Base-by-base conservation (phyloP, 2,888 invertebrate genomes). In the Drosophila yooni region DNA sequence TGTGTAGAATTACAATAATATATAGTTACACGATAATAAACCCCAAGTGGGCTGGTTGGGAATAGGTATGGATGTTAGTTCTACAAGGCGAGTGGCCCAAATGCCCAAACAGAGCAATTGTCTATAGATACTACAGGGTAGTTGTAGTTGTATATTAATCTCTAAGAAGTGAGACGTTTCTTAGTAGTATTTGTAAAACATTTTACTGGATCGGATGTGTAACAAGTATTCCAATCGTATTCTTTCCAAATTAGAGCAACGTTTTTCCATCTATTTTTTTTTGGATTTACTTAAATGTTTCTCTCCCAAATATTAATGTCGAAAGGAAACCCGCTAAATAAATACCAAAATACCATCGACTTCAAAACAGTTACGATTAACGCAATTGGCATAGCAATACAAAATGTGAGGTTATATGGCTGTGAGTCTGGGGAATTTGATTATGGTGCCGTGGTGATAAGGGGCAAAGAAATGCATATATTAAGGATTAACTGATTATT, bases 381-480 rank as follows among this genome's bases (percentile, higher is more conserved):
- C 46, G 46, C 46, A 46, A 46, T 21, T 46, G 3, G 4, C 11
- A 21, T 11, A 53, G 11, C 25, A 51, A 13, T 50, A 34, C 21
- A 50, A 65, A 62, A 46, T 54, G 40, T 70, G 59, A 46, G 61
- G 15, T 65, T 52, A 57, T 50, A 27, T 69, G 36, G 15, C 48
- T 50, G 34, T 43, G 51, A 50, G n/a, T 38, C 27, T 31, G 27
- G 40, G 48, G 48, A 21, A 36, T 25, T 18, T 50, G 34, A 46
- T 56, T 10, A 36, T 56, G 54, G 59, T 62, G 77, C 51, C 11
- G 27, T 34, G 29, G 56, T 54, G 18, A 43, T 40, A 34, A 43
- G 40, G 57, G 29, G 31, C 31, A 31, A 58, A 56, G n/a, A 53
- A 57, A 75, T 75, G 63, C 70, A 54, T 54, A 29, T 54, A 27